Conservation (phyloP, 53 echinoderm and acorn worm genomes). For the Glandiceps talaboti region DNA sequence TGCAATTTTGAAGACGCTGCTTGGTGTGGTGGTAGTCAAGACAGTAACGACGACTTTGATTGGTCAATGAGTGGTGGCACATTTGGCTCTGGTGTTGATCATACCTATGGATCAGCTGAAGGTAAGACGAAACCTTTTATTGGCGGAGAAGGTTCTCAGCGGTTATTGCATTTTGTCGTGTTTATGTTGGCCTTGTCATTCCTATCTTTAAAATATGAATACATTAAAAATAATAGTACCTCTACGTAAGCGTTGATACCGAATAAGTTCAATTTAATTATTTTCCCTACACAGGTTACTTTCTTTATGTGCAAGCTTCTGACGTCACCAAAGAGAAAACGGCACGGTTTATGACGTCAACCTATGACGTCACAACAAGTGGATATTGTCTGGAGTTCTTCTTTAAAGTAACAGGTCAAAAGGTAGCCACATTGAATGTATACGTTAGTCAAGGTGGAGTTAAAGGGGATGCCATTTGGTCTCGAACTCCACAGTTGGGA, state of each 20-base stretch:
- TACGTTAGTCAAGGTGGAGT: not conserved
- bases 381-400: not conserved
- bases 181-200: no score
- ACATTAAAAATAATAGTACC: no score
- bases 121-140: no score
- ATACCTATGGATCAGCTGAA: not conserved
- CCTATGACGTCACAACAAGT: not conserved
- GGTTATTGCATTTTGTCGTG: no score
- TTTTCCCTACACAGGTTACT: no score
- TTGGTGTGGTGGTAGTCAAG: not conserved
- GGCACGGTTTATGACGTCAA: not conserved
- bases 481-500: not conserved
- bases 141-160: no score
- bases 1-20: not conserved
- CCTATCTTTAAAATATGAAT: no score
- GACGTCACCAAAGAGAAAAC: not conserved
- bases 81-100: not conserved
- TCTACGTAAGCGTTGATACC: no score
- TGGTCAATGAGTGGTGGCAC: not conserved
- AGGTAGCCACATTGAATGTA: not conserved
- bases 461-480: not conserved
- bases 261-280: no score
- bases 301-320: not conserved
- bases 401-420: not conserved
- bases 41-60: not conserved